These are phyloP conservation scores for Gonioctena quinquepunctata DNA, from an alignment of 1,140 invertebrate species.

Conservation along the genomic window DNA sequence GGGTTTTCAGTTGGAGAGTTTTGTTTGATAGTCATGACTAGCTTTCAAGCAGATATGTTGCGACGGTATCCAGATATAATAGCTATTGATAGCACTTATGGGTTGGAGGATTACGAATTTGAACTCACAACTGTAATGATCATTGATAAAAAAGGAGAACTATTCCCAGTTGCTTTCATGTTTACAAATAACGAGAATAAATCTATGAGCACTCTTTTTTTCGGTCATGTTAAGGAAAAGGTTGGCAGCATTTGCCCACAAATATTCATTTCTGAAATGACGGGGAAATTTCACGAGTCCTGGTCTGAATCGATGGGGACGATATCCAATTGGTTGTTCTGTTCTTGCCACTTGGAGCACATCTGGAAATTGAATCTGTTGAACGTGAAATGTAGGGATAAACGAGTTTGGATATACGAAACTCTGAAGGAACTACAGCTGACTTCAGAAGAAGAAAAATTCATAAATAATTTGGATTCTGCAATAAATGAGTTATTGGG, in stretches of 20 bases:
- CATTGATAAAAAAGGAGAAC: constrained; percentile 29
- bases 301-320: constrained; percentile 10
- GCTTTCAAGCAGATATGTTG: constrained; percentile 26
- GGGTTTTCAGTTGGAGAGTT: constrained; percentile 12
- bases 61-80: constrained; percentile 27
- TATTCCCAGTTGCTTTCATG: constrained; percentile 33
- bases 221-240: constrained; percentile 20
- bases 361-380: constrained; percentile 29
- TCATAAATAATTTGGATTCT: not conserved
- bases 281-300: constrained; percentile 16
- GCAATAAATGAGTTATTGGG: not conserved
- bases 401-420: constrained; percentile 25
- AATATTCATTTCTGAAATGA: constrained; percentile 33
- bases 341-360: constrained; percentile 28
- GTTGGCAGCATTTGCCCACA: constrained; percentile 12
- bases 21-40: constrained; percentile 32
- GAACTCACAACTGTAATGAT: constrained; percentile 33
- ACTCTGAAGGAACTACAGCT: constrained; percentile 21
- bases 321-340: constrained; percentile 8
- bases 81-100: constrained; percentile 38
- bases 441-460: not conserved
- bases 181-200: constrained; percentile 30
- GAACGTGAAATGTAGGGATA: constrained; percentile 28
- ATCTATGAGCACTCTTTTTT: constrained; percentile 19
- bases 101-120: constrained; percentile 37